Evolutionary conservation across 2,888 invertebrate genomes (phyloP).

Genomic region (Drosophila maculinotata): DNA sequence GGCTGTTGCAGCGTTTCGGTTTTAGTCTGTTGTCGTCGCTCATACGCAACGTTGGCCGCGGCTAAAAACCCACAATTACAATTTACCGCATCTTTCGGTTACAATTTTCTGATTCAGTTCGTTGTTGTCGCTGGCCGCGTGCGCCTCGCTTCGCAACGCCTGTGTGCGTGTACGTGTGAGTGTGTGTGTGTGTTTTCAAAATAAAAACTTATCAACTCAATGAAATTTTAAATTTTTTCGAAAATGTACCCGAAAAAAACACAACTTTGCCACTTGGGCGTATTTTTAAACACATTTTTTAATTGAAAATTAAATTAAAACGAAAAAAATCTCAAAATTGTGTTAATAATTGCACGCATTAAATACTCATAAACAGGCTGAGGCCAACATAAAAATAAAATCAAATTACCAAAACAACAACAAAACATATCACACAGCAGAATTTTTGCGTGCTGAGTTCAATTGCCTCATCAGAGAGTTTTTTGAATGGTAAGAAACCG

Average conservation of each 20-base stretch:
- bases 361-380: constrained; percentile 50
- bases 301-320: constrained; percentile 31
- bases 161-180: constrained; percentile 11
- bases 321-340: constrained; percentile 18
- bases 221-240: constrained; percentile 19
- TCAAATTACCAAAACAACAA: constrained; percentile 23
- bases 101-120: constrained; percentile 50
- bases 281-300: constrained; percentile 55
- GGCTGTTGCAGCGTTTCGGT: constrained; percentile 8
- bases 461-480: constrained; percentile 30
- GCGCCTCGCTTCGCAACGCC: constrained; percentile 37
- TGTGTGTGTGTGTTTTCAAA: constrained; percentile 32
- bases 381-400: constrained; percentile 35
- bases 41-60: constrained; percentile 69
- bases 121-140: constrained; percentile 61
- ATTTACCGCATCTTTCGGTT: constrained; percentile 6
- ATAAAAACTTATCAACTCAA: constrained; percentile 49
- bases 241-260: constrained; percentile 31
- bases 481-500: constrained; percentile 48
- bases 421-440: constrained; percentile 47
- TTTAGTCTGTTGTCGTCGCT: constrained; percentile 65
- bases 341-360: constrained; percentile 49
- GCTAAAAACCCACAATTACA: constrained; percentile 6
- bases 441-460: constrained; percentile 32
- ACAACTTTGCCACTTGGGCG: constrained; percentile 25